Percentiles rank a stretch among this genome's conserved stretches.
phyloP scores from a whole-genome alignment of 2,113 vertebrate species.

The Syrrhaptes paradoxus region DNA sequence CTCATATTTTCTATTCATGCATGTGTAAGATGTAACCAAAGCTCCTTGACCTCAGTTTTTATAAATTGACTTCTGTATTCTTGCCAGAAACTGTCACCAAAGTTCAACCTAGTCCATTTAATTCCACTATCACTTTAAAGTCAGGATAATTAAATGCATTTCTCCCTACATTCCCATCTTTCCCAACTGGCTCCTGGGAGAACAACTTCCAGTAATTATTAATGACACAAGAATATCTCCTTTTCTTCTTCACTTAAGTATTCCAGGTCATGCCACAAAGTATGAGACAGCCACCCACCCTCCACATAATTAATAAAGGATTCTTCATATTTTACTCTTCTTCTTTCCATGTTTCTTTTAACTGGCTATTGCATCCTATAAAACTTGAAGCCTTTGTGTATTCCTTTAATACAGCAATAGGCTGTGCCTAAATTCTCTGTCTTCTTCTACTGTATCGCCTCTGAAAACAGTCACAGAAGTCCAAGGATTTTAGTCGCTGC shows the following conservation, averaged over 20 bases:
- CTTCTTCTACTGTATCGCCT: background rate
- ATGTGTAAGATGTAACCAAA: background rate
- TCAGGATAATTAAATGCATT: background rate
- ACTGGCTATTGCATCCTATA: background rate
- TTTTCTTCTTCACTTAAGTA: background rate
- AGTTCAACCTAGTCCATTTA: slow-evolving; percentile 11
- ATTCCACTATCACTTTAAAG: background rate
- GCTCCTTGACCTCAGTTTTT: slow-evolving; percentile 52
- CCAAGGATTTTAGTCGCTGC: background rate
- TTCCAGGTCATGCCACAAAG: background rate
- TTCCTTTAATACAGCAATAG: background rate
- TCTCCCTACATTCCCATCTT: background rate
- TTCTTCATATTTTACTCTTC: background rate
- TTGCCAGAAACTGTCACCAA: background rate
- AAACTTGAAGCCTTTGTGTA: background rate
- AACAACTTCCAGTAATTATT: background rate
- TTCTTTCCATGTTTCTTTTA: background rate
- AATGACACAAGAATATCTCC: background rate
- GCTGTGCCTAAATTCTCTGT: background rate
- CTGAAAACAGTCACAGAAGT: background rate
- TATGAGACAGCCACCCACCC: background rate
- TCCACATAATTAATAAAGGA: background rate
- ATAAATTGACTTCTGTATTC: slow-evolving; percentile 18
- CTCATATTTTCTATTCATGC: background rate
- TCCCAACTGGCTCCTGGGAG: background rate